Base-by-base conservation (phyloP, 2,113 vertebrate species). In the Xiphophorus couchianus region DNA sequence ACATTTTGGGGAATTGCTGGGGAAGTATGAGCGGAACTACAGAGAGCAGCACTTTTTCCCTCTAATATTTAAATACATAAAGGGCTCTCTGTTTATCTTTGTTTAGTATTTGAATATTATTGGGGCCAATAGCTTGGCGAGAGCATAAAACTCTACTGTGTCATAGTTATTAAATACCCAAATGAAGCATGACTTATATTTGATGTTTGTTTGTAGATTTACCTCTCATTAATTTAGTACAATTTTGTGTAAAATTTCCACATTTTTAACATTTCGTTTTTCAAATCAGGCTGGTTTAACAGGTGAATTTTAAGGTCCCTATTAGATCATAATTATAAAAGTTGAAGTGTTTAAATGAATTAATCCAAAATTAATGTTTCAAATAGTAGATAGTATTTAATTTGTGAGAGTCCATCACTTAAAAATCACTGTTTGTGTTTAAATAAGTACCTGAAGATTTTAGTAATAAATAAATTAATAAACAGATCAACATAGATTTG, bases 91-190 rank as follows among this genome's bases (percentile, higher is more conserved):
- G 48, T 60, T 15, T n/a, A 33, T 39, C 35, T 31, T 15, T 28
- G 11, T 58, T 27, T 60, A 14, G 31, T 31, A 63, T 76, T 76
- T 76, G 66, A 39, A 76, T 76, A 48, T 62, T 62, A 63, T 61
- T 69, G 63, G 29, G 10, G 54, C 33, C 48, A 30, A 13, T 27
- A 60, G 48, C 31, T 48, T 28, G 9, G 22, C 1, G 25, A 13
- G n/a, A 28, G 6, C 8, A 0, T n/a, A 58, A 58, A 58, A n/a
- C 22, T n/a, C 51, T 58, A 17, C 22, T 10, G 22, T 58, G 51
- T 58, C 25, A 5, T n/a, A n/a, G 25, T 58, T n/a, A 58, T 9
- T 54, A 54, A 54, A 54, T 58, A n/a, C 22, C 19, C 22, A 58
- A 58, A 58, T 58, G 25, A 58, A n/a, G 10, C 22, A 58, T 58